Evolutionary conservation across 1,140 invertebrate genomes (phyloP), one percentile per base, ranked within the genome.

Genomic region (Hylaeus volcanicus): DNA sequence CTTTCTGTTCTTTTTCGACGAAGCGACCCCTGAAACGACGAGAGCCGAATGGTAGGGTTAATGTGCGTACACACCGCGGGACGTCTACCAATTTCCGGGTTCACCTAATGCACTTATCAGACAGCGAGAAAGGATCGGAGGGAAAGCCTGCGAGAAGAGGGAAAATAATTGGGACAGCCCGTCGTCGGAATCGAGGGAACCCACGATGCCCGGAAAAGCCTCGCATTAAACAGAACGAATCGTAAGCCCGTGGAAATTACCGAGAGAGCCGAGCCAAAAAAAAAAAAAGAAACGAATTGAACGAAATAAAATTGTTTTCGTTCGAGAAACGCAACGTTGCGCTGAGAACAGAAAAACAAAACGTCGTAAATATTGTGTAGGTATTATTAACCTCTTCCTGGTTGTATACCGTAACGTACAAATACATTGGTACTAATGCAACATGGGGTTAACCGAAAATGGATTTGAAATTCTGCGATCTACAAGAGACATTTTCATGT

Each of bases 1-100:
- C 60, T 69, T 73, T 58, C 74, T 70, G 15, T 61, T 66, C 43
- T 63, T 71, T 66, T 75, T 66, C 41, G 41, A 63, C 69, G 43
- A 11, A 48, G 64, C 65, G 61, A 64, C 26, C 58, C 53, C 64
- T 41, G 66, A 81, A 81, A 69, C 78, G 73, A 74, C 65, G 53
- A 26, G 60, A 79, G 60, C 3, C 66, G 71, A 78, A 79, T 65
- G 74, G 75, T 73, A 74, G 81, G 82, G 85, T 87, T 87, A 87
- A 87, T 87, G 86, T 48, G 78, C 72, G 74, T 66, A 83, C 85
- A 81, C 86, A 81, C 86, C 51, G 77, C 73, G 82, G 82, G 86
- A 87, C 82, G 82, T 79, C 86, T 61, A 84, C 74, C 86, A 87
- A 87, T 87, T 87, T 87, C 85, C 85, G 82, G 86, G 86, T 87